Conservation (phyloP, 1,140 invertebrate genomes). For the Lepidotrigona ventralis region DNA sequence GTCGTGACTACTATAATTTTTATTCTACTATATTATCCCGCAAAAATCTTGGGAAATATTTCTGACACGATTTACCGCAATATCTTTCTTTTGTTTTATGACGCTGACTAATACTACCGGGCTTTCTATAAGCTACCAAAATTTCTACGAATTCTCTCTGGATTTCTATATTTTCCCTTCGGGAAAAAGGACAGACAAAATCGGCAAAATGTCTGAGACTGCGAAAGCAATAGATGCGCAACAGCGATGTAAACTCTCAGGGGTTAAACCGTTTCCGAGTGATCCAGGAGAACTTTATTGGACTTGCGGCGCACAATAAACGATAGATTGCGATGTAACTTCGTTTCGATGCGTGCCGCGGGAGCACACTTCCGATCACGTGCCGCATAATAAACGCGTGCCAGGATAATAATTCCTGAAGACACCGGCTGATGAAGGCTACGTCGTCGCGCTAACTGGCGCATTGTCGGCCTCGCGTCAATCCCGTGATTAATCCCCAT, state of each 20-base stretch:
- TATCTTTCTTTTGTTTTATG: no score
- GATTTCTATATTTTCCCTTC: not conserved
- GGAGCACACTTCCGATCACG: conserved; percentile 60
- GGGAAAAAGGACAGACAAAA: not conserved
- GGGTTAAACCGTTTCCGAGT: conserved; percentile 17
- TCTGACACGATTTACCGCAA: not conserved
- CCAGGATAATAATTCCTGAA: conserved; percentile 54
- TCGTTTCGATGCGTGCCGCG: conserved; percentile 45
- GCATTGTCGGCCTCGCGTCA: conserved; percentile 43
- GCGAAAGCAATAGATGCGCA: not conserved
- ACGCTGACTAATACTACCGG: no score
- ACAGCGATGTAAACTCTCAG: not conserved
- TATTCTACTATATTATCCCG: no score
- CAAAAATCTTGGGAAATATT: not conserved
- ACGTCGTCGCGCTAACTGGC: conserved; percentile 44
- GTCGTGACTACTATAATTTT: not conserved
- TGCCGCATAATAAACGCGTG: conserved; percentile 65
- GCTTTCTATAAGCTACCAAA: not conserved
- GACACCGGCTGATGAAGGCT: conserved; percentile 56
- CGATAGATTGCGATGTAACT: conserved; percentile 64
- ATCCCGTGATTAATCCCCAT: conserved; percentile 48
- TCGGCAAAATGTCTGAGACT: no score
- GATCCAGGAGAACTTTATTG: not conserved
- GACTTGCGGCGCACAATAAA: conserved; percentile 45
- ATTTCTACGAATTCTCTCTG: not conserved